Evolutionary conservation across 2,888 invertebrate species (phyloP), one percentile per base, ranked within the genome.

Genomic region (Drosophila mettleri): DNA sequence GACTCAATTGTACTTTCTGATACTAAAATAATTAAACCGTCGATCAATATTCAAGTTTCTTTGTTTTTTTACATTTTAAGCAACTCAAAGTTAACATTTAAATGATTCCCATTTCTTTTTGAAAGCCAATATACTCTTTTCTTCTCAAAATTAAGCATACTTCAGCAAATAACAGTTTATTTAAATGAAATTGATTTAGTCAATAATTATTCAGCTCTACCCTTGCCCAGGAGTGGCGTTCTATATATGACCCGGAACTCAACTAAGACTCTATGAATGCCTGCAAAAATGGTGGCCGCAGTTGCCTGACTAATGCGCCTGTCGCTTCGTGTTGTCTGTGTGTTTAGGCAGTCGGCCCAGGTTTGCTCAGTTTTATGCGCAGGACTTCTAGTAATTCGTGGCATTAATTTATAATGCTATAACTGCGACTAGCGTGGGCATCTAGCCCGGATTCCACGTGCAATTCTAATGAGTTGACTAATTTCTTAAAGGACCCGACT

Each of bases 401-500:
- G 20, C 20, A 48, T 48, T 31, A 48, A 48, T 48, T 31, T 48
- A 20, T 48, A 48, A 48, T 48, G 16, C 1, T 18, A n/a, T 29
- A 45, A 45, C 29, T 29, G 9, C 45, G 45, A 12, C 22, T 12
- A 18, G 7, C 45, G 12, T 45, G 27, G 43, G n/a, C 43, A 10
- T 24, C 43, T 16, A 27, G 5, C 0, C 24, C 5, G 43, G n/a
- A 9, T 4, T 27, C 43, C 16, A 10, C 9, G 43, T 10, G 43
- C 24, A 43, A 43, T 43, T 43, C 46, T 29, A 46, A 46, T 46
- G 46, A 29, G 18, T 14, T 29, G 16, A 3, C 46, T 8, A 18
- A 46, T 29, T 29, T 31, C 12, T 46, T 29, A 18, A 18, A 18
- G 29, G 12, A 27, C 22, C 0, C 4, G 22, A 14, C 41, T 41